Conservation (phyloP, 2,888 invertebrate genomes). For the Balanococcus diminutus region DNA sequence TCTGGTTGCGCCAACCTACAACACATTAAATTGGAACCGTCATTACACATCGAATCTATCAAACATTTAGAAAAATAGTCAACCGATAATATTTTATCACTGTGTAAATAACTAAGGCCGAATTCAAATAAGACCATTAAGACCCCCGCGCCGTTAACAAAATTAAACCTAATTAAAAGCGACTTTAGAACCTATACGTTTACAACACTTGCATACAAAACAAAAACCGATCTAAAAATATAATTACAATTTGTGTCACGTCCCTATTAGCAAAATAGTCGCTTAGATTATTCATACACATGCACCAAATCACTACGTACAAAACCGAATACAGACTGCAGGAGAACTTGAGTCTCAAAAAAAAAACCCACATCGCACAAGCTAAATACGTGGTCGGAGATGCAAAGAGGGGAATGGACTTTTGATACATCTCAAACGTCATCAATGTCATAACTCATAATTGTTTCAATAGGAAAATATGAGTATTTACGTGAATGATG, state of each 20-base stretch:
- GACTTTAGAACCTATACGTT: neutral
- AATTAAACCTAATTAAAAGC: constrained; percentile 4
- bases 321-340: no score
- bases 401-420: neutral
- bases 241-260: constrained; percentile 17
- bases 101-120: neutral
- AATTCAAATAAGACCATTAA: neutral
- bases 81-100: neutral
- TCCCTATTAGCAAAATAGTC: constrained; percentile 13
- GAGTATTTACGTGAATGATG: neutral
- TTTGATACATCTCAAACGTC: neutral
- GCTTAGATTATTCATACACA: neutral
- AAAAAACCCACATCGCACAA: neutral
- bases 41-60: neutral
- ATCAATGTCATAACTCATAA: neutral
- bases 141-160: no score
- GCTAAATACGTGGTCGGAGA: no score
- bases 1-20: neutral
- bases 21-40: neutral
- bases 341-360: neutral
- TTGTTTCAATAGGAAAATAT: neutral
- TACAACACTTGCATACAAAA: neutral
- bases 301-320: neutral
- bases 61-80: neutral
- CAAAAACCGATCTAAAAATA: constrained; percentile 24